A percentile compares a stretch with the other conserved stretches of the same genome.
phyloP scores from a whole-genome alignment of 2,113 vertebrate genomes.

The Grallaria varia region DNA sequence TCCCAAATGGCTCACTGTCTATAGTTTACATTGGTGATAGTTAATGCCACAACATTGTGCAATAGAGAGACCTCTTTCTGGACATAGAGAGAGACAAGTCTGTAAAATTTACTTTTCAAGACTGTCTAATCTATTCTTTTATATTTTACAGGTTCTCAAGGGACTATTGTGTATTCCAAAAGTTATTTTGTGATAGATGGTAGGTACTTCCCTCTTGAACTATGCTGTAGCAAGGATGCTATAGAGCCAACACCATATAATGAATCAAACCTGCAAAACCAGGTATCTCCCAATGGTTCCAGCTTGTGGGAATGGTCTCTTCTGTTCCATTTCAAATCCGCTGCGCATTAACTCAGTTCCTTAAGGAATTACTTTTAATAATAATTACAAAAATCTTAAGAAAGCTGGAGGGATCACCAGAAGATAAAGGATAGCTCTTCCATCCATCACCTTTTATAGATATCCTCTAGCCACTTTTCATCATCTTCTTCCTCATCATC shows the following conservation, averaged over 20 bases:
- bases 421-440: constrained; percentile 16
- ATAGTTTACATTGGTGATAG: background rate
- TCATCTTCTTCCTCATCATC: constrained; percentile 84
- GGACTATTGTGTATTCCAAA: background rate
- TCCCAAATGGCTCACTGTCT: background rate
- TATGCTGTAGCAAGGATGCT: constrained; percentile 4
- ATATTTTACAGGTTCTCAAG: background rate
- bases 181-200: constrained; percentile 63
- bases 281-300: constrained; percentile 66
- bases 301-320: constrained; percentile 62
- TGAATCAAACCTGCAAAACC: constrained; percentile 72
- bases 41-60: background rate
- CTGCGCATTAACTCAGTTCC: constrained; percentile 66
- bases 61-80: background rate
- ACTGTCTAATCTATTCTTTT: background rate
- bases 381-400: constrained; percentile 67
- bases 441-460: constrained; percentile 83
- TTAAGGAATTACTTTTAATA: constrained; percentile 63
- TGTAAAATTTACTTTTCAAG: background rate
- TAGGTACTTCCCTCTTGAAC: constrained; percentile 5
- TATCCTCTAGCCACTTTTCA: constrained; percentile 88
- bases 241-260: constrained; percentile 37
- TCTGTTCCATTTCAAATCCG: constrained; percentile 60
- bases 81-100: background rate
- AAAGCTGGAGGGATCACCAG: constrained; percentile 49